phyloP scores from a whole-genome alignment of 2,888 invertebrate species.

The Mylabris sibirica region DNA sequence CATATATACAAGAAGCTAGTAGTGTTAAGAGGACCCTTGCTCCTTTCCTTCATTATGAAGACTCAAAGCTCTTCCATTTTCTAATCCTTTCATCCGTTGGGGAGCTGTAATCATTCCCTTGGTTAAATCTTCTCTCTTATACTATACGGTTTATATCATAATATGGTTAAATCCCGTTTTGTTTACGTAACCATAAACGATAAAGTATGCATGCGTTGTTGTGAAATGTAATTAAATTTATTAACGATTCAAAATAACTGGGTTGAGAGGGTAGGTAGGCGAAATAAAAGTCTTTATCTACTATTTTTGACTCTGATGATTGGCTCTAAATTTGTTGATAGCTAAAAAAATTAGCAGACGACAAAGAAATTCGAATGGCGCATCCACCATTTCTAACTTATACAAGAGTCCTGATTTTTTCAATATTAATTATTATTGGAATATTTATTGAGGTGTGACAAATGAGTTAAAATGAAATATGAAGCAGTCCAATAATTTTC shows the following conservation, averaged over 20 bases:
- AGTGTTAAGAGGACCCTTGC: background rate
- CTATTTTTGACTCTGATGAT: too few relatives aligned
- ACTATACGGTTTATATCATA: slow-evolving; percentile 16
- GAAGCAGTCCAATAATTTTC: background rate
- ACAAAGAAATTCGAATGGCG: too few relatives aligned
- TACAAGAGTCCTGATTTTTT: too few relatives aligned
- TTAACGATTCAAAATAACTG: slow-evolving; percentile 24
- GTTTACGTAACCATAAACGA: slow-evolving; percentile 27
- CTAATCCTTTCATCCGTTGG: slow-evolving; percentile 32
- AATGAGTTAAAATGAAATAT: background rate
- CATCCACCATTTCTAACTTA: background rate
- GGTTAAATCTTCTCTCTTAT: slow-evolving; percentile 29
- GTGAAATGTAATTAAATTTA: slow-evolving; percentile 27
- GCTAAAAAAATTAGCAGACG: too few relatives aligned
- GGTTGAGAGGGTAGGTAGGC: too few relatives aligned
- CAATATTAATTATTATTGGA: too few relatives aligned
- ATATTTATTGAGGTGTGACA: too few relatives aligned
- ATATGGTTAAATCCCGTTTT: slow-evolving; percentile 21
- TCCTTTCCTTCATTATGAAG: slow-evolving; percentile 23
- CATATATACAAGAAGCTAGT: background rate
- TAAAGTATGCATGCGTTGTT: slow-evolving; percentile 26
- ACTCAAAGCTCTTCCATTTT: slow-evolving; percentile 28
- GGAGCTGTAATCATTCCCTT: slow-evolving; percentile 30
- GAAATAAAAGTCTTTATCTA: too few relatives aligned
- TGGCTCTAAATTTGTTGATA: too few relatives aligned